Evolutionary conservation across 2,797 vertebrate species (phyloP).

Genomic region (Threskiornis aethiopicus): DNA sequence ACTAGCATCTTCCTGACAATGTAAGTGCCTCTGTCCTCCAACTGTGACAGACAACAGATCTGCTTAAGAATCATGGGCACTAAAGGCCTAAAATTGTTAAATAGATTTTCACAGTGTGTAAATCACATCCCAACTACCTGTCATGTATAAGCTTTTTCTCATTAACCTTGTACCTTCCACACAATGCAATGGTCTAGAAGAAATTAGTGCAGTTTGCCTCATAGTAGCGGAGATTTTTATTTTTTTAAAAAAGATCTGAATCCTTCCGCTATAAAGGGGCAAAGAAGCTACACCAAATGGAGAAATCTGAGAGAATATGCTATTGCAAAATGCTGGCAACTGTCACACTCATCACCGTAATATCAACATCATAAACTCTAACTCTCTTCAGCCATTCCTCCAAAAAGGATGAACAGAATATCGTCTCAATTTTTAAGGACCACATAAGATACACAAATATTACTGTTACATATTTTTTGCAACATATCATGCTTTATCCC

Average conservation of each 20-base stretch:
- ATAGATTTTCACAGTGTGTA: slow-evolving; percentile 53
- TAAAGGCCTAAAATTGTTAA: not conserved
- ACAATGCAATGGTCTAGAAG: not conserved
- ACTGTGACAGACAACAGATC: not conserved
- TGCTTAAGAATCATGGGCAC: not conserved
- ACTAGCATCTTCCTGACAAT: not conserved
- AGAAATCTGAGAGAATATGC: not conserved
- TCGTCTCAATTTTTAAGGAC: not conserved
- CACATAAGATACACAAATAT: not conserved
- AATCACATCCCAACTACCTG: slow-evolving; percentile 51
- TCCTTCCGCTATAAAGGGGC: not conserved
- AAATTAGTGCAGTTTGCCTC: not conserved
- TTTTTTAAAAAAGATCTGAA: not conserved
- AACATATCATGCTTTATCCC: not conserved
- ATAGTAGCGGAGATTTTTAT: not conserved
- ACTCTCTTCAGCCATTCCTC: not conserved
- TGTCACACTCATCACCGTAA: not conserved
- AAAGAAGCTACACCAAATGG: not conserved
- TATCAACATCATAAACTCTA: not conserved
- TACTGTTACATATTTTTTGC: not conserved
- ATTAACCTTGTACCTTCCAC: slow-evolving; percentile 9
- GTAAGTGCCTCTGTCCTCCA: not conserved
- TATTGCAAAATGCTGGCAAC: not conserved
- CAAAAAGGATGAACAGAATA: not conserved
- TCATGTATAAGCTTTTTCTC: slow-evolving; percentile 31